phyloP scores from a whole-genome alignment of 2,888 invertebrate species.

The Erebia palarica region DNA sequence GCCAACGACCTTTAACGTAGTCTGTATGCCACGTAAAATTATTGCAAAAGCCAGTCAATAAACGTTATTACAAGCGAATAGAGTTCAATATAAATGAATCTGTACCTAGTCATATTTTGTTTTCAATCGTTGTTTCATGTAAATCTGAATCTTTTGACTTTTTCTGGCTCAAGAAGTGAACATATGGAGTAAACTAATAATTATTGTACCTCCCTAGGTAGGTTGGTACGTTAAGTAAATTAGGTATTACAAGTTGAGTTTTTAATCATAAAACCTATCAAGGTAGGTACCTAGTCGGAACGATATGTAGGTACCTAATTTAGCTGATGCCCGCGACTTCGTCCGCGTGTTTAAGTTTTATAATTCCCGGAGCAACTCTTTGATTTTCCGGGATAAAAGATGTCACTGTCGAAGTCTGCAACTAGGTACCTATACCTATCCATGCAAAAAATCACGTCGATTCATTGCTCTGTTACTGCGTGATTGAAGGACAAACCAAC shows the following conservation, averaged over 20 bases:
- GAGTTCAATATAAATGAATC: conserved; percentile 42
- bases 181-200: conserved; percentile 48
- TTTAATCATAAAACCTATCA: too few species aligned
- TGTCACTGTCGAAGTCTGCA: too few species aligned
- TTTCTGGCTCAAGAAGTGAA: conserved; percentile 58
- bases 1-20: conserved; percentile 69
- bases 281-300: too few species aligned
- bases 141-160: conserved; percentile 48
- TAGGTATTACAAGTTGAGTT: not conserved
- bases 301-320: too few species aligned
- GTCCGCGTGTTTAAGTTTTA: too few species aligned
- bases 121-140: conserved; percentile 20
- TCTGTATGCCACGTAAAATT: conserved; percentile 43
- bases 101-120: not conserved
- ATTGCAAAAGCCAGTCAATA: conserved; percentile 24
- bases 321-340: too few species aligned
- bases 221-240: not conserved
- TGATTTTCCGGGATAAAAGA: too few species aligned
- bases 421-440: too few species aligned
- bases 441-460: too few species aligned
- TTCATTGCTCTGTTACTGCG: too few species aligned
- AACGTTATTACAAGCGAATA: conserved; percentile 42
- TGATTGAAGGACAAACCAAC: too few species aligned
- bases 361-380: too few species aligned
- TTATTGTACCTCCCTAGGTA: conserved; percentile 25